These are phyloP conservation scores for Cranoglanis bouderius DNA, from an alignment of 2,113 vertebrate genomes.

Conservation along the genomic window DNA sequence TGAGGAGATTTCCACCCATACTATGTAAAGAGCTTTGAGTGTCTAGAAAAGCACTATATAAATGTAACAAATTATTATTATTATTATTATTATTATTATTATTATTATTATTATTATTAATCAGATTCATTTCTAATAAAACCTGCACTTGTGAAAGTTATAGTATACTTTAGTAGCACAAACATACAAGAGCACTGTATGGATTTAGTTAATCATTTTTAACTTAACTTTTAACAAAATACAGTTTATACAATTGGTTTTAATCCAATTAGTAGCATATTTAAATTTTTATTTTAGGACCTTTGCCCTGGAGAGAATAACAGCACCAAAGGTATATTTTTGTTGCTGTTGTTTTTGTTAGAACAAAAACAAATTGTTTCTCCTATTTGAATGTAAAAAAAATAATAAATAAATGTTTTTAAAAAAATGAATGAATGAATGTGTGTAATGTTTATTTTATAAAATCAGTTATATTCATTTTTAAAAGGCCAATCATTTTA, in stretches of 20 bases:
- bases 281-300: background rate
- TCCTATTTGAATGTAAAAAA: background rate
- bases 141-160: background rate
- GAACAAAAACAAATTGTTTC: background rate
- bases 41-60: too few species aligned
- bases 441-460: background rate
- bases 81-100: too few species aligned
- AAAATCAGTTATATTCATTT: background rate
- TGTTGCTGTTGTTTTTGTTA: background rate
- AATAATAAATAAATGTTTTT: background rate
- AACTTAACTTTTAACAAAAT: background rate
- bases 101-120: too few species aligned
- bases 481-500: background rate
- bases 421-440: background rate
- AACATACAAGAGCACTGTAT: background rate
- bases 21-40: too few species aligned
- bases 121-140: background rate
- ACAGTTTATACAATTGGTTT: too few species aligned
- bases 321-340: background rate
- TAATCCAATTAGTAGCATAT: background rate
- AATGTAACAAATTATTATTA: too few species aligned
- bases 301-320: background rate
- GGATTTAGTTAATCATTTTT: background rate
- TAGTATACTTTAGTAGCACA: background rate
- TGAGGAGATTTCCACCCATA: too few species aligned